phyloP scores from a whole-genome alignment of 2,113 vertebrate species.

The Nematolebias whitei region DNA sequence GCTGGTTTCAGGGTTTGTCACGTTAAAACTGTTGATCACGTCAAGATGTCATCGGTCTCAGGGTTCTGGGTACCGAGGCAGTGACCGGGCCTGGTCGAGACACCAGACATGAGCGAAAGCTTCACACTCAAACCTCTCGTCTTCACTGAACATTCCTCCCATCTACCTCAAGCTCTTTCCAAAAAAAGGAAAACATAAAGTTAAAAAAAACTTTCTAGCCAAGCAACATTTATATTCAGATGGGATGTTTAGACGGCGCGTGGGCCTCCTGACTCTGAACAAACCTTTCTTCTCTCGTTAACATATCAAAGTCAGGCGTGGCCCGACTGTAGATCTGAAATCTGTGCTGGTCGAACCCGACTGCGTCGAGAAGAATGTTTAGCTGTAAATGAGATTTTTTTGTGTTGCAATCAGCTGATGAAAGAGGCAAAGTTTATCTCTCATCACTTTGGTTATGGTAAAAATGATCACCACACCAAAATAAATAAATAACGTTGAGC shows the following conservation, averaged over 20 bases:
- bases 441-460: not conserved
- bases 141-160: too few species aligned
- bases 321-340: constrained; percentile 1
- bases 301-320: constrained; percentile 34
- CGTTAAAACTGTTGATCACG: not conserved
- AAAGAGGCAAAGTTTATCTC: not conserved
- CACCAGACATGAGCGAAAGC: constrained; percentile 14
- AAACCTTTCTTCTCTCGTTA: not conserved
- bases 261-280: not conserved
- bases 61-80: not conserved
- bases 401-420: not conserved
- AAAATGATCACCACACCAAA: too few species aligned
- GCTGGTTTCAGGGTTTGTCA: constrained; percentile 3
- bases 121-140: too few species aligned
- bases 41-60: not conserved
- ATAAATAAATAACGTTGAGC: too few species aligned
- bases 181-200: not conserved
- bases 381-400: not conserved
- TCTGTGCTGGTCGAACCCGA: constrained; percentile 38
- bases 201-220: not conserved
- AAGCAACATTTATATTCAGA: too few species aligned
- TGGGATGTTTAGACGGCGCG: not conserved
- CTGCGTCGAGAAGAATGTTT: not conserved
- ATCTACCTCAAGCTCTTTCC: not conserved
- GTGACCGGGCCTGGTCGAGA: not conserved